These are phyloP conservation scores for Tor tambroides DNA, from an alignment of 2,113 vertebrate species.

Conservation along the genomic window DNA sequence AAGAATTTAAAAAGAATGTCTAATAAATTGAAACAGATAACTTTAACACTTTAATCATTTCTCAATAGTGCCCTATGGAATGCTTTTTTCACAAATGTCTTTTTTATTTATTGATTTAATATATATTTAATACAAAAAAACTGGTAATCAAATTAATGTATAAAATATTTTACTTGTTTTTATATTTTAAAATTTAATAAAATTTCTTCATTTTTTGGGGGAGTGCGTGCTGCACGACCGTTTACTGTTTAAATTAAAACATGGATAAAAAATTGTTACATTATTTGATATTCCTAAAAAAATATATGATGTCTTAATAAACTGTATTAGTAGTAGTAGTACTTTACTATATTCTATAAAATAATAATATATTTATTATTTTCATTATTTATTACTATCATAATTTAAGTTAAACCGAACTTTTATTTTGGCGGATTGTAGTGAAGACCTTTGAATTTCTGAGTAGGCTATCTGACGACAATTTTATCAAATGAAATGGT, in stretches of 20 bases:
- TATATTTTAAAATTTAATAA: background rate
- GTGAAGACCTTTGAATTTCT: background rate
- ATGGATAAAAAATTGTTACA: too few species aligned
- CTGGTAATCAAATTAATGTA: background rate
- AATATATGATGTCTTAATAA: too few species aligned
- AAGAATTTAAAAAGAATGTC: background rate
- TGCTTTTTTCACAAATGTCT: background rate
- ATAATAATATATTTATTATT: background rate
- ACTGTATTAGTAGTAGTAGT: too few species aligned
- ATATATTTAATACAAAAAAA: too few species aligned
- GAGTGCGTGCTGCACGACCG: background rate
- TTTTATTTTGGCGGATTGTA: background rate
- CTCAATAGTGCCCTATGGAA: too few species aligned
- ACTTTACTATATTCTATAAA: too few species aligned
- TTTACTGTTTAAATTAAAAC: background rate
- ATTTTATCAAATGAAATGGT: background rate
- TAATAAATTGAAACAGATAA: background rate
- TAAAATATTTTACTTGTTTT: background rate
- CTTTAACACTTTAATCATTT: background rate
- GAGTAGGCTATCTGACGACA: background rate
- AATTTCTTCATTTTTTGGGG: too few species aligned
- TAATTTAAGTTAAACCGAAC: background rate
- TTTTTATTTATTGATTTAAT: background rate
- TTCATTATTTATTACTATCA: background rate
- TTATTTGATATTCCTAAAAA: too few species aligned